phyloP scores from a whole-genome alignment of 2,797 vertebrate genomes.

The Hydrolagus colliei region DNA sequence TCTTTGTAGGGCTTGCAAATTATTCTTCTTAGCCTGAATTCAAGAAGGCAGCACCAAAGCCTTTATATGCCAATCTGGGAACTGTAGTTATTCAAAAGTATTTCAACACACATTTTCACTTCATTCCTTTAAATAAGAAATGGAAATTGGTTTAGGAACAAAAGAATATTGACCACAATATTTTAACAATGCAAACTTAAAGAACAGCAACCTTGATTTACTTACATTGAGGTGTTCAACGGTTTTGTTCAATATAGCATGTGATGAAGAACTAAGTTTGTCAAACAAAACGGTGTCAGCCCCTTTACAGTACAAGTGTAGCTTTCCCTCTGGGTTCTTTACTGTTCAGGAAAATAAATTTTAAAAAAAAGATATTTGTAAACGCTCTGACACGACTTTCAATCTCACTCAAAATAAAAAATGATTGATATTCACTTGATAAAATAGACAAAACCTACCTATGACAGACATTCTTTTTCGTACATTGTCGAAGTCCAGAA shows the following conservation, averaged over 20 bases:
- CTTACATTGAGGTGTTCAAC: slow-evolving; percentile 76
- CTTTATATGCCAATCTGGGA: too few relatives aligned
- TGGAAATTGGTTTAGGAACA: too few relatives aligned
- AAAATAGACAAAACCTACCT: slow-evolving; percentile 55
- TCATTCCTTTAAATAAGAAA: too few relatives aligned
- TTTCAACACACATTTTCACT: too few relatives aligned
- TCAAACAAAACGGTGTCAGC: slow-evolving; percentile 84
- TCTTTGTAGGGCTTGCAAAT: too few relatives aligned
- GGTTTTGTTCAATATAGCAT: slow-evolving; percentile 61
- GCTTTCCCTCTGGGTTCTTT: slow-evolving; percentile 61
- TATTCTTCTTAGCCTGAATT: too few relatives aligned
- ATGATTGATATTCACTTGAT: not conserved
- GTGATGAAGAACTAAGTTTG: slow-evolving; percentile 67
- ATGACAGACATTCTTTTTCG: slow-evolving; percentile 94
- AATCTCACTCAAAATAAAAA: not conserved
- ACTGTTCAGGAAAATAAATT: slow-evolving; percentile 54
- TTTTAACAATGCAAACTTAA: not conserved
- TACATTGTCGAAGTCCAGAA: slow-evolving; percentile 85
- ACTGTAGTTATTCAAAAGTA: too few relatives aligned
- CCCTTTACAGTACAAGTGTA: slow-evolving; percentile 85
- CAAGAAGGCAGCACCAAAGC: too few relatives aligned
- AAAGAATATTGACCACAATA: too few relatives aligned
- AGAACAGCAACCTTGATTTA: slow-evolving; percentile 12
- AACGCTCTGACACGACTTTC: not conserved
- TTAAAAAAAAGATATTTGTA: not conserved